Evolutionary conservation across 2,113 vertebrate species (phyloP), one percentile per base, ranked within the genome.

Genomic region (Antidorcas marsupialis): DNA sequence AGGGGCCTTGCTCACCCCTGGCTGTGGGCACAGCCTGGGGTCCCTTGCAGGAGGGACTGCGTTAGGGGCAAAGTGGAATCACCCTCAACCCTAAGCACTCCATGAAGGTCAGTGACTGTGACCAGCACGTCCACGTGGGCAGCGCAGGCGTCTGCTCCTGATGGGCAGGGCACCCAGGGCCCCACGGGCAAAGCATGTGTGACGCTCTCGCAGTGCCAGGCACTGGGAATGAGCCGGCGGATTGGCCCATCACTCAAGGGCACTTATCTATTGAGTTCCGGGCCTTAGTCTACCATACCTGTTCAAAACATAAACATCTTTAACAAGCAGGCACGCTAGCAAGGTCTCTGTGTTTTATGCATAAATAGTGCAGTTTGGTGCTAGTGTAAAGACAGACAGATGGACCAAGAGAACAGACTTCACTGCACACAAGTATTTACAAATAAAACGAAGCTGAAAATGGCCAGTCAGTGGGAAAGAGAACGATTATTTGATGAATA

Each of bases 121-220:
- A 21, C 83, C 53, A 9, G 82, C 53, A 16, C 0, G 3, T 30
- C 82, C 3, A 2, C 0, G 3, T 0, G 3, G 7, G 13, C 53
- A 4, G 4, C 3, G 21, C 81, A 19, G 50, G 27, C 55, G 60
- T 21, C 43, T 36, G 17, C 33, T 13, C 10, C 15, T 67, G n/a
- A 43, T 27, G 28, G 19, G 36, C 60, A 4, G 0, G 6, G 52
- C 7, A 1, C 43, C 67, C 23, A 76, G 50, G 43, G 67, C 17
- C 12, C 16, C 10, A 6, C 0, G 1, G 39, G 45, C 52, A 14
- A 11, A 59, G 52, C 6, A 2, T 6, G 5, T 30, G 14, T 7
- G 53, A 21, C 0, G 9, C 33, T 16, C 92, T 9, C 3, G 9
- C 33, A 36, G 50, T 3, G 39, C 91, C 50, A 1, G 10, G 50